Evolutionary conservation across 2,113 vertebrate species (phyloP).

Genomic region (Heterotilapia buettikoferi): DNA sequence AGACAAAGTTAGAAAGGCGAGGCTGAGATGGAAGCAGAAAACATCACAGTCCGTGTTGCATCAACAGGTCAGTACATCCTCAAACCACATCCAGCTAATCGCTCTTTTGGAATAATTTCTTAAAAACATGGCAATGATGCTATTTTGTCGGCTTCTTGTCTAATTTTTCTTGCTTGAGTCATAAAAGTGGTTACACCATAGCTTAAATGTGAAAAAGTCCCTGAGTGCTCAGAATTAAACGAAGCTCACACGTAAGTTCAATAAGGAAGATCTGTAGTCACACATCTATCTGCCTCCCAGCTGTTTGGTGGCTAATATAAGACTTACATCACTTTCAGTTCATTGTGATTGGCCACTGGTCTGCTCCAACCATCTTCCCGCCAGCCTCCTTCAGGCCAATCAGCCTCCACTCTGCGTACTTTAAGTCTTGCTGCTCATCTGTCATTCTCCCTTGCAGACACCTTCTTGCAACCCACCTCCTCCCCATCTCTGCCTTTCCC

Average conservation of each 20-base stretch:
- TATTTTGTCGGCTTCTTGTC: neutral
- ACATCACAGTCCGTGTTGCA: neutral
- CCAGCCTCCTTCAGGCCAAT: neutral
- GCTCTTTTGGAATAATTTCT: neutral
- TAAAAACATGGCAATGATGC: neutral
- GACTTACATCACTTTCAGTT: neutral
- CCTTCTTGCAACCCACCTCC: neutral
- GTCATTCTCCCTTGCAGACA: neutral
- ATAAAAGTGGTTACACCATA: neutral
- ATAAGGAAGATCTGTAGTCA: neutral
- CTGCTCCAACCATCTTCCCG: neutral
- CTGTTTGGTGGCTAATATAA: neutral
- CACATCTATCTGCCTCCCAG: neutral
- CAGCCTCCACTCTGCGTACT: neutral
- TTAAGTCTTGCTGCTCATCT: neutral
- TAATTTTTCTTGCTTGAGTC: neutral
- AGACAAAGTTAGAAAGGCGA: neutral
- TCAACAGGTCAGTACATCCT: neutral
- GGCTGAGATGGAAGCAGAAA: neutral
- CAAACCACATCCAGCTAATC: neutral
- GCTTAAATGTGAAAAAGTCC: neutral
- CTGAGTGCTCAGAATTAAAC: neutral
- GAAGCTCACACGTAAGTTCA: neutral
- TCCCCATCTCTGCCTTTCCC: neutral
- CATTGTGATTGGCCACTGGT: neutral